Percentiles rank a stretch among this genome's conserved stretches.
Evolutionary conservation across 2,888 invertebrate genomes (phyloP).

Genomic region (Carcina quercana): DNA sequence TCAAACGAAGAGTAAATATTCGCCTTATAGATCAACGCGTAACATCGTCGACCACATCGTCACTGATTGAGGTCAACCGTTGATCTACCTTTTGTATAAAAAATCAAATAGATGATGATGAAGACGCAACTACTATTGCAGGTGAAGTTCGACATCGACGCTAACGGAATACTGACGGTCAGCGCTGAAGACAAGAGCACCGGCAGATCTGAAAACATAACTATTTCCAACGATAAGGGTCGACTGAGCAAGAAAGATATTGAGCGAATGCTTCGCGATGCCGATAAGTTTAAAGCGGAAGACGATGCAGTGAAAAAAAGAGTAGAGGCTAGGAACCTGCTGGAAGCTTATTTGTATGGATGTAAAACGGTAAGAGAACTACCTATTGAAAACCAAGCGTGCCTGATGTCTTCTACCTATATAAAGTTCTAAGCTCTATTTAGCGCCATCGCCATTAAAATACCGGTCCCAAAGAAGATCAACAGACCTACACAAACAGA

Average conservation of each 20-base stretch:
- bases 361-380: slow-evolving; percentile 46
- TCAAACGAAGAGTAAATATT: too few relatives aligned
- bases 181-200: slow-evolving; percentile 86
- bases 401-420: not conserved
- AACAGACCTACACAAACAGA: too few relatives aligned
- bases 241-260: slow-evolving; percentile 90
- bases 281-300: slow-evolving; percentile 84
- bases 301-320: slow-evolving; percentile 81
- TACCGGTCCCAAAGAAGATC: too few relatives aligned
- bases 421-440: not conserved
- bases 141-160: slow-evolving; percentile 91
- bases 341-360: slow-evolving; percentile 84
- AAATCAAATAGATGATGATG: too few relatives aligned
- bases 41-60: too few relatives aligned
- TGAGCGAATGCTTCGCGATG: slow-evolving; percentile 87
- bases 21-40: too few relatives aligned
- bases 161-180: slow-evolving; percentile 91
- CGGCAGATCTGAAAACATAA: slow-evolving; percentile 86
- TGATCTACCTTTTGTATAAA: not conserved
- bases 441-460: not conserved
- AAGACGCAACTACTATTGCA: too few relatives aligned
- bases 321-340: slow-evolving; percentile 81
- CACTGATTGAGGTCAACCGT: too few relatives aligned
- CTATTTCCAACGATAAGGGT: slow-evolving; percentile 91
- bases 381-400: not conserved